Percentiles rank a stretch among this genome's conserved stretches.
Conservation (phyloP, 2,888 invertebrate genomes). For the Syrista parreyssii region DNA sequence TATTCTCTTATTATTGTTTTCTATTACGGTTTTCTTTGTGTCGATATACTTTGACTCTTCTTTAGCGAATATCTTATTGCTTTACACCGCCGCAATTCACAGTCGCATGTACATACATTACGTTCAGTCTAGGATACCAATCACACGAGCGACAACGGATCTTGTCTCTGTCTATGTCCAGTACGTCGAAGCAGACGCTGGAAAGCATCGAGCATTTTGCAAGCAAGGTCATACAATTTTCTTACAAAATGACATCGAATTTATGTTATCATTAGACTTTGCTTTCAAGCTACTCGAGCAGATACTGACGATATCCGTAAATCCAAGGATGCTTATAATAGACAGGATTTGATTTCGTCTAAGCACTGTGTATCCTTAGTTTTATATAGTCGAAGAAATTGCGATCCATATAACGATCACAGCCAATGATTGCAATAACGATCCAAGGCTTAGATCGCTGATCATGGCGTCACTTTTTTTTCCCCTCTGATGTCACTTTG, state of each 20-base stretch:
- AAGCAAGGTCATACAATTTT: neutral
- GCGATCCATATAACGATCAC: neutral
- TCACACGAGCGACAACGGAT: neutral
- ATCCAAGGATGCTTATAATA: neutral
- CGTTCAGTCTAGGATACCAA: neutral
- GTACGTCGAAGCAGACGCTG: neutral
- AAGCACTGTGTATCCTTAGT: neutral
- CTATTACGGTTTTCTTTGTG: neutral
- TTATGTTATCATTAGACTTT: neutral
- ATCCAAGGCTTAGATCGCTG: neutral
- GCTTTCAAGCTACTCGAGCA: neutral
- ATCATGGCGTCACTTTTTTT: neutral
- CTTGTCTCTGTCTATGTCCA: neutral
- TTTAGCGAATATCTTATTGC: neutral
- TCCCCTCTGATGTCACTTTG: neutral
- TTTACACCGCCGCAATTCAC: neutral
- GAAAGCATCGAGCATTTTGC: neutral
- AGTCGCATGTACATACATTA: neutral
- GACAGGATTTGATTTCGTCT: neutral
- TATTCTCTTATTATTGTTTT: neutral
- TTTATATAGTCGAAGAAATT: neutral
- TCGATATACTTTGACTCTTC: neutral
- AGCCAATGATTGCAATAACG: neutral
- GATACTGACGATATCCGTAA: neutral
- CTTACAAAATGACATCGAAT: neutral